Evolutionary conservation across 2,797 vertebrate species (phyloP).

Genomic region (Macropus fuliginosus): DNA sequence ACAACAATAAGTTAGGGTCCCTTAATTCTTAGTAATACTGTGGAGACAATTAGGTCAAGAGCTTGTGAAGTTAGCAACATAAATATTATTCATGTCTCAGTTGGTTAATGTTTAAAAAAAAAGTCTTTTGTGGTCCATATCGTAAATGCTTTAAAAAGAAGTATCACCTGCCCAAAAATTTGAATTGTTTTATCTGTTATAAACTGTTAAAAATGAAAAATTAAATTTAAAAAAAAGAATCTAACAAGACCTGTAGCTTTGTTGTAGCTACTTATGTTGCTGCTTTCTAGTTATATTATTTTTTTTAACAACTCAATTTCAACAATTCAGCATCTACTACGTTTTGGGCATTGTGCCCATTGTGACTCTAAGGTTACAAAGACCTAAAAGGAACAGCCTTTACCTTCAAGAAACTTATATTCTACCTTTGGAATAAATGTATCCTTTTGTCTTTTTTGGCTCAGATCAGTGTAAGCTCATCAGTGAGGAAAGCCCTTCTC

Average conservation of each 20-base stretch:
- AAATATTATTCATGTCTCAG: too few relatives aligned
- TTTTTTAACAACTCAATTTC: background rate
- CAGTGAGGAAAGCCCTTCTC: background rate
- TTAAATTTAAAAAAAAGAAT: background rate
- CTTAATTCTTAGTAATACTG: too few relatives aligned
- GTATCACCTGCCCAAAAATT: too few relatives aligned
- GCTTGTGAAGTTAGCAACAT: too few relatives aligned
- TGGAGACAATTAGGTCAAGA: too few relatives aligned
- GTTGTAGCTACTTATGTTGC: background rate
- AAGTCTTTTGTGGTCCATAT: too few relatives aligned
- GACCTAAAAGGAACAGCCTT: background rate
- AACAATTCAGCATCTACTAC: background rate
- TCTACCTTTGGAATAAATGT: background rate
- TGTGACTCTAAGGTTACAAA: background rate
- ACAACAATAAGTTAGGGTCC: too few relatives aligned
- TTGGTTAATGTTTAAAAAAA: too few relatives aligned
- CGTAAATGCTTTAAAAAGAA: too few relatives aligned
- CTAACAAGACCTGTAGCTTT: background rate
- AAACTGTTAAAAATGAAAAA: too few relatives aligned
- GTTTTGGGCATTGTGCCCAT: background rate
- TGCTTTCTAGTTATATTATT: background rate
- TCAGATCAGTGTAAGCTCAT: background rate
- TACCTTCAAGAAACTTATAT: slow-evolving; percentile 20
- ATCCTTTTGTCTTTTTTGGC: background rate
- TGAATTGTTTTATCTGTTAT: too few relatives aligned